Evolutionary conservation across 2,888 invertebrate genomes (phyloP), one percentile per base, ranked within the genome.

Genomic region (Steinernema hermaphroditum): DNA sequence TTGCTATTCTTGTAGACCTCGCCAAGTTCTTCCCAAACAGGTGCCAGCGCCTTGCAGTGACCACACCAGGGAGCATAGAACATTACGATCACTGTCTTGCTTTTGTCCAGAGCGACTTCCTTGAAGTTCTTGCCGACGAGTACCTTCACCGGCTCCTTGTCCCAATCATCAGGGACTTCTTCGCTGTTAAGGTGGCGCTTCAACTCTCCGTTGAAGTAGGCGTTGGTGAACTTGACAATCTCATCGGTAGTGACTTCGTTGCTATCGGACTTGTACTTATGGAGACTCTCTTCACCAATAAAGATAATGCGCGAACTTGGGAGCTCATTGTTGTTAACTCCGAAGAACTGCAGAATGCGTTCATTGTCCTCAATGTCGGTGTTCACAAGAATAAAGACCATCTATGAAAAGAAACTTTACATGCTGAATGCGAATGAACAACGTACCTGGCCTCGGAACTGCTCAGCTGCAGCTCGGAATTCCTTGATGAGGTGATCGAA

Each of bases 331-430:
- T 93, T 93, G 89, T 92, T 93, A 91, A 97, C 92, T 83, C 96
- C 97, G 89, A 99, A 99, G 93, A 96, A 99, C 89, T 99, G 97
- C 87, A 98, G 90, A 88, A 99, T 97, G 87, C 97, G 91, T 85
- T 92, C 92, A 89, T 98, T 96, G 88, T 98, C 97, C 87, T 94
- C 93, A 87, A 94, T 93, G 86, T 93, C 94, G 69, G 93, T 92
- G 88, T 98, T 93, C 88, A 99, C 94, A 84, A 93, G 93, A 37
- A 99, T 96, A 86, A 96, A 94, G 87, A 98, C 91, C 85, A 96
- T 91, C 90, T 69, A 46, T 1, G 37, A 32, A 8, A 68, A 27
- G 2, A 14, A 22, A 22, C 41, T 41, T 19, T 4, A 68, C 14
- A 0, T 0, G n/a, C 22, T 19, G 19, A n/a, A 14, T 19, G 12